phyloP scores from a whole-genome alignment of 1,140 invertebrate genomes.

The Apolygus lucorum region DNA sequence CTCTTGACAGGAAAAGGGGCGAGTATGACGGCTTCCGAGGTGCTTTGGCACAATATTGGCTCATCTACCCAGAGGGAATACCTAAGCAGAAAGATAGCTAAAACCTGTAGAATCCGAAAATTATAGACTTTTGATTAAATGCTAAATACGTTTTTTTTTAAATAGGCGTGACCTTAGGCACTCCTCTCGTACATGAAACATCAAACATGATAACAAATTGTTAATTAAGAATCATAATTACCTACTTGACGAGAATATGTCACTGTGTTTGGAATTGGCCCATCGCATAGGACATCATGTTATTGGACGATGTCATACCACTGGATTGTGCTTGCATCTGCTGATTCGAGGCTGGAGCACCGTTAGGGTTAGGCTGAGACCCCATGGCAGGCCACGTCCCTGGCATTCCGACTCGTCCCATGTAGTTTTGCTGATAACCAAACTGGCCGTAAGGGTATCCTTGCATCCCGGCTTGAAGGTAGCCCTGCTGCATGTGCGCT shows the following conservation, averaged over 20 bases:
- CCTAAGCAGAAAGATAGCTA: too few relatives aligned
- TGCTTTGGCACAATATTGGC: too few relatives aligned
- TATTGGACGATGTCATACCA: slow-evolving; percentile 44
- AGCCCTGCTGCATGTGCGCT: slow-evolving; percentile 53
- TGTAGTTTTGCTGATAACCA: slow-evolving; percentile 42
- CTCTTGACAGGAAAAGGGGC: too few relatives aligned
- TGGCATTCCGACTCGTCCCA: slow-evolving; percentile 40
- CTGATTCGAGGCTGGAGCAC: slow-evolving; percentile 38
- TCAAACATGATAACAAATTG: too few relatives aligned
- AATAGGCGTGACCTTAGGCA: too few relatives aligned
- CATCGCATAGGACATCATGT: slow-evolving; percentile 65
- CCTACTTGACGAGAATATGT: slow-evolving; percentile 16
- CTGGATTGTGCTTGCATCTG: slow-evolving; percentile 33
- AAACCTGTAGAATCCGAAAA: too few relatives aligned
- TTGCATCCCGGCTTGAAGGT: slow-evolving; percentile 49
- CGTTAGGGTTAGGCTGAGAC: slow-evolving; percentile 30
- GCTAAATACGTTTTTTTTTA: too few relatives aligned
- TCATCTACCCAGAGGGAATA: too few relatives aligned
- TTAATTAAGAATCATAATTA: too few relatives aligned
- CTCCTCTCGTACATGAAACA: too few relatives aligned
- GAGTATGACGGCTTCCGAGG: too few relatives aligned
- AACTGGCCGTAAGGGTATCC: slow-evolving; percentile 44
- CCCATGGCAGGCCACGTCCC: slow-evolving; percentile 27
- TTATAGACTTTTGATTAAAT: too few relatives aligned
- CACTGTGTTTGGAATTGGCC: slow-evolving; percentile 62